phyloP scores from a whole-genome alignment of 1,140 invertebrate species.

The Lordiphosa mommai region DNA sequence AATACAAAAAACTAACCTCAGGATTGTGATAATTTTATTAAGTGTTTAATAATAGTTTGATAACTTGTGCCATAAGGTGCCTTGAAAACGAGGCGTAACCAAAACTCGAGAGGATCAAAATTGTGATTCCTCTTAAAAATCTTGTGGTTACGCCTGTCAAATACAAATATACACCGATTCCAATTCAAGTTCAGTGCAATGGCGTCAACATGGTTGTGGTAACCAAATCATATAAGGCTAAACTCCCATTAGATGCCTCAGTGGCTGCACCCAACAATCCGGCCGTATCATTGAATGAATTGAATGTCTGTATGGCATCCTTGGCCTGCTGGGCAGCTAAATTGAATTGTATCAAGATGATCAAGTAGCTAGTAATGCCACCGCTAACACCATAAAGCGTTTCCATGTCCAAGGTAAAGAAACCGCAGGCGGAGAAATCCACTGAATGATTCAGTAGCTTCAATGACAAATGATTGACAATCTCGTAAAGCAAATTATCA shows the following conservation, averaged over 20 bases:
- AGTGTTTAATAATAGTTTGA: constrained; percentile 12
- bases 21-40: constrained; percentile 48
- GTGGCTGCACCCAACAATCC: constrained; percentile 52
- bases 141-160: too few relatives aligned
- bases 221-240: constrained; percentile 28
- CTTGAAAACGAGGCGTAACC: neutral
- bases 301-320: constrained; percentile 64
- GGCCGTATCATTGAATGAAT: constrained; percentile 56
- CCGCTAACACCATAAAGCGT: constrained; percentile 77
- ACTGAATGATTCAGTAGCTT: constrained; percentile 77
- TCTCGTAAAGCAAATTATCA: constrained; percentile 75
- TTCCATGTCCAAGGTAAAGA: constrained; percentile 78
- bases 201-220: constrained; percentile 57
- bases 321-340: constrained; percentile 77
- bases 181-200: constrained; percentile 12
- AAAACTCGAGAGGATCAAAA: too few relatives aligned
- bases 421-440: constrained; percentile 78
- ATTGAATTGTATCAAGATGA: constrained; percentile 79
- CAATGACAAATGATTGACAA: constrained; percentile 77
- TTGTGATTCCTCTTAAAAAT: too few relatives aligned
- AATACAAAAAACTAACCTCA: constrained; percentile 35
- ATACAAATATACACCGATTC: neutral
- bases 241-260: constrained; percentile 45
- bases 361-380: constrained; percentile 78
- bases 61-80: constrained; percentile 43